phyloP scores from a whole-genome alignment of 2,797 vertebrate genomes.

The Uromys caudimaculatus region DNA sequence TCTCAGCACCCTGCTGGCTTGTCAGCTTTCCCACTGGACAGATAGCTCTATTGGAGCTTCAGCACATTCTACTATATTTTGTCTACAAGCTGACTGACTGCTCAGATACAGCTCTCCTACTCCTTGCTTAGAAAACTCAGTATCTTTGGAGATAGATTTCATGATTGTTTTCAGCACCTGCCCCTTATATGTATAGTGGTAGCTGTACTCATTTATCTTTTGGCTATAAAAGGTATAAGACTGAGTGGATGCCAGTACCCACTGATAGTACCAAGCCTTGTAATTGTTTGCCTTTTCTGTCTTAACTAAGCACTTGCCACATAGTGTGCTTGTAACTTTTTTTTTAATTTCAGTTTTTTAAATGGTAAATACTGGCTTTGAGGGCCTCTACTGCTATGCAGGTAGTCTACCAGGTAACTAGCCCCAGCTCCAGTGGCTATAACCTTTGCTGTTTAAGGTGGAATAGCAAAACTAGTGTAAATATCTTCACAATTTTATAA shows the following conservation, averaged over 20 bases:
- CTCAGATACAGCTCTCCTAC: neutral
- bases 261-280: neutral
- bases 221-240: neutral
- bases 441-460: neutral
- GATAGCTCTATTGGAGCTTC: neutral
- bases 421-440: neutral
- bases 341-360: neutral
- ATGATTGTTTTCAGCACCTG: constrained; percentile 40
- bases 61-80: neutral
- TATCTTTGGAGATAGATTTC: constrained; percentile 33
- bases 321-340: neutral
- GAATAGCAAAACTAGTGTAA: neutral
- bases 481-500: neutral
- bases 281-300: neutral
- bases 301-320: neutral
- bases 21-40: neutral
- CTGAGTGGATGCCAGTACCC: neutral
- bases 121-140: constrained; percentile 41
- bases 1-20: constrained; percentile 15
- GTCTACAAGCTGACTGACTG: constrained; percentile 14
- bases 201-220: neutral
- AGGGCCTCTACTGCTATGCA: neutral
- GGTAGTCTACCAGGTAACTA: neutral
- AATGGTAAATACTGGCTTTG: neutral
- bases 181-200: neutral